Base-by-base conservation (phyloP, 2,113 vertebrate species). In the Lontra canadensis region DNA sequence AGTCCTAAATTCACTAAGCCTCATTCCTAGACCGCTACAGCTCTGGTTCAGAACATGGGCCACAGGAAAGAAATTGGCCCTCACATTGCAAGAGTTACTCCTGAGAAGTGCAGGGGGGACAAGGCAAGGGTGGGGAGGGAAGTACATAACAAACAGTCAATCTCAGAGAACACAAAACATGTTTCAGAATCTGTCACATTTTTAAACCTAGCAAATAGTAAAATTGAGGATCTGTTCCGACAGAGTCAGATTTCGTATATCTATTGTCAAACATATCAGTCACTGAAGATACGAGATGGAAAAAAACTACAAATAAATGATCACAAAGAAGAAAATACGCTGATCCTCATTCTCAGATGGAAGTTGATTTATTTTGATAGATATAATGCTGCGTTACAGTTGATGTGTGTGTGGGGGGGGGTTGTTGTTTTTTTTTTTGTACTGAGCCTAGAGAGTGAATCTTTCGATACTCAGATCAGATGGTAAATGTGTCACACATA, bases 171-270 rank as follows among this genome's bases (percentile, higher is more conserved):
- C 83, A 83, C 6, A 65, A 31, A 78, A 11, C 25, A 59, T 55
- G 14, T 73, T 83, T 96, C 84, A 97, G 84, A 90, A 94, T 42
- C 49, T 96, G 94, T 95, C 90, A 80, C 21, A 88, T 83, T 96
- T 96, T 97, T 92, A 95, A 92, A 94, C 47, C 61, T 13, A 81
- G 59, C 42, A 95, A 96, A 97, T 94, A 87, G 74, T 34, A 87
- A 96, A 97, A 97, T 44, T 94, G 96, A 97, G 94, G 57, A 88
- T 93, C 92, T 95, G 44, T 88, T 92, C 29, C 10, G 9, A 94
- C 55, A 85, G 39, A 94, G 96, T 96, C 93, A 98, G 93, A 96
- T 98, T 97, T 97, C 96, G 88, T 80, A 55, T 71, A 97, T 97
- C 95, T 86, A 76, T 95, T 98, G 88, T 92, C 74, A 98, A 92